A percentile compares a stretch with the other conserved stretches of the same genome.
phyloP scores from a whole-genome alignment of 64 coral and sea anemone genomes.

The Actinia tenebrosa region DNA sequence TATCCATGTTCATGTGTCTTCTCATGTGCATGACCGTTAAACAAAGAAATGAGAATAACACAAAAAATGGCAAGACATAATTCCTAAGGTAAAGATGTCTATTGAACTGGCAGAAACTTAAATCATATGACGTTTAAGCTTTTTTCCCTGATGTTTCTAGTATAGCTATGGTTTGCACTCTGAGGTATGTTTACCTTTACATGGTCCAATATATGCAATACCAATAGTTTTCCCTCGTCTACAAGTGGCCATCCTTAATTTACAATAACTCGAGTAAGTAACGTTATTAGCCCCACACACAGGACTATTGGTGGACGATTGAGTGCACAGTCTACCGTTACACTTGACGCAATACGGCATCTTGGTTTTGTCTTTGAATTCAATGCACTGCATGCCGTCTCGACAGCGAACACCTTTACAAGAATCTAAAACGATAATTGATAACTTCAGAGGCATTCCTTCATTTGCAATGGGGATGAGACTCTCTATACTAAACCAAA shows the following conservation, averaged over 20 bases:
- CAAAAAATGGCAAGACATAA: neutral
- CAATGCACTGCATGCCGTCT: neutral
- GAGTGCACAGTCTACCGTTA: neutral
- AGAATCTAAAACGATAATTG: neutral
- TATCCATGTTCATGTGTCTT: too few species aligned
- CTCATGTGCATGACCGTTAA: too few species aligned
- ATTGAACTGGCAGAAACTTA: too few species aligned
- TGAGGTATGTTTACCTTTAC: slow-evolving; percentile 46
- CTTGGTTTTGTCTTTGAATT: neutral
- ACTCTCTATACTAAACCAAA: too few species aligned
- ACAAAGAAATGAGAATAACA: too few species aligned
- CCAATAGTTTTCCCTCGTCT: slow-evolving; percentile 66
- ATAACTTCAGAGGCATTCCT: neutral
- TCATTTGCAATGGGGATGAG: too few species aligned
- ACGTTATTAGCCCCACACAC: slow-evolving; percentile 56
- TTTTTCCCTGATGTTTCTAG: neutral
- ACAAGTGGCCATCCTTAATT: slow-evolving; percentile 57
- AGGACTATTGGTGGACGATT: neutral
- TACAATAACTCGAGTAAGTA: slow-evolving; percentile 46
- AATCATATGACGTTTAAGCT: too few species aligned
- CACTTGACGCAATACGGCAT: neutral
- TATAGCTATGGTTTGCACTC: neutral
- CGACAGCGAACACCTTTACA: neutral
- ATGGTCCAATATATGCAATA: slow-evolving; percentile 60
- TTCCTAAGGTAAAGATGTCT: too few species aligned